phyloP scores from a whole-genome alignment of 2,888 invertebrate species.

The Cerceris ruficornis region DNA sequence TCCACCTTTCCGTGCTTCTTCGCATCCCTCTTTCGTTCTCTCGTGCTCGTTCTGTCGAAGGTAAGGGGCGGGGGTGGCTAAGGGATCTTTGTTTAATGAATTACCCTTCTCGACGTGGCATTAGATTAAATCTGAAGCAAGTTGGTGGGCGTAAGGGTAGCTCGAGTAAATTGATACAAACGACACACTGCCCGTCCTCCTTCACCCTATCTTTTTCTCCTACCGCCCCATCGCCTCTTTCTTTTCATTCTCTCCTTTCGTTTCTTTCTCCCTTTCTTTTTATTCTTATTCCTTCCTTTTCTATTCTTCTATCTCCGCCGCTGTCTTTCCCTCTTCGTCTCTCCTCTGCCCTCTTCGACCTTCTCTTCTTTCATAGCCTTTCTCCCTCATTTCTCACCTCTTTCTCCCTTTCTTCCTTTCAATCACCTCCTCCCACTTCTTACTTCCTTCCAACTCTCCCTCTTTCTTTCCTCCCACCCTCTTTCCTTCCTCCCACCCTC shows the following conservation, averaged over 20 bases:
- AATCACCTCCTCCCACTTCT: neutral
- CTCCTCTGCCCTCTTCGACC: neutral
- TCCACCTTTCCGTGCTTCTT: too few relatives aligned
- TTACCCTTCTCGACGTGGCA: conserved; percentile 70
- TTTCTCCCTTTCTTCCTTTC: conserved; percentile 10
- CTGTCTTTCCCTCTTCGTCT: neutral
- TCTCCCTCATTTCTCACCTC: neutral
- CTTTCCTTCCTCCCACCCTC: conserved; percentile 2
- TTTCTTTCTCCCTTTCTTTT: neutral
- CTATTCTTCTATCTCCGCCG: neutral
- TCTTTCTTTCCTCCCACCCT: neutral
- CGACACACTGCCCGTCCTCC: conserved; percentile 70
- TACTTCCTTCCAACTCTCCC: too few relatives aligned
- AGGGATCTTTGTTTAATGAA: conserved; percentile 70
- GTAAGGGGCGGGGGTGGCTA: conserved; percentile 36
- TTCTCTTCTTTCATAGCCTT: neutral
- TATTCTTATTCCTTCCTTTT: neutral
- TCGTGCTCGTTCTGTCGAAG: conserved; percentile 1
- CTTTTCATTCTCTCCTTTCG: conserved; percentile 1
- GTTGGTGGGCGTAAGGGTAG: conserved; percentile 63
- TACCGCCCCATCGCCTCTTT: conserved; percentile 10
- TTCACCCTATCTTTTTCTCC: conserved; percentile 32
- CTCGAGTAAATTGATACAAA: conserved; percentile 75
- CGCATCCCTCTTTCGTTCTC: too few relatives aligned
- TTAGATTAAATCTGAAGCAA: conserved; percentile 74